Evolutionary conservation across 2,113 vertebrate species (phyloP).

Genomic region (Epinephelus moara): DNA sequence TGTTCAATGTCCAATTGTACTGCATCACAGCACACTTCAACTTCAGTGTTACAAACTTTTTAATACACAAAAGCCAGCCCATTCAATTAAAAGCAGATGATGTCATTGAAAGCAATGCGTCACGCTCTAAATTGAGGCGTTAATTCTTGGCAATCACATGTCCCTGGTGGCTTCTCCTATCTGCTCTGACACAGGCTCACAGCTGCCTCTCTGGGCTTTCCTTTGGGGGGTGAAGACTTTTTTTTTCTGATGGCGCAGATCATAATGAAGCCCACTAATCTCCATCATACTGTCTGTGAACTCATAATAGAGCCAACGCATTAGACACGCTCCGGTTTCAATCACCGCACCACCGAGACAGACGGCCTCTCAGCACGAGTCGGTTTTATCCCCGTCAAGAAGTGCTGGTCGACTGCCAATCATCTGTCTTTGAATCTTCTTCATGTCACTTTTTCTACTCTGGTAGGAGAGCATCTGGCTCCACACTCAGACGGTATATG

Average conservation of each 20-base stretch:
- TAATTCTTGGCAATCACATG: conserved; percentile 13
- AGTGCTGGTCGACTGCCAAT: background rate
- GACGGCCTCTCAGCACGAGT: conserved; percentile 50
- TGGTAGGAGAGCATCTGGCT: conserved; percentile 12
- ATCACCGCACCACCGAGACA: conserved; percentile 21
- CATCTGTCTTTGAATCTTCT: conserved; percentile 11
- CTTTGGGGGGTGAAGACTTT: background rate
- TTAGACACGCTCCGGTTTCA: conserved; percentile 61
- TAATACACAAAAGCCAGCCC: background rate
- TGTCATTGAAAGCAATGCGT: conserved; percentile 29
- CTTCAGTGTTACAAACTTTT: background rate
- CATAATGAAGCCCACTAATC: conserved; percentile 64
- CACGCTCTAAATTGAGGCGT: conserved; percentile 42
- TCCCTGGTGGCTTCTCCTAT: conserved; percentile 34
- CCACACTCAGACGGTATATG: background rate
- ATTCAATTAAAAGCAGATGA: conserved; percentile 15
- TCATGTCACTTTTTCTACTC: background rate
- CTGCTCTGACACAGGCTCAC: conserved; percentile 56
- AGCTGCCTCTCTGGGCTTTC: conserved; percentile 53
- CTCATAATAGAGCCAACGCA: conserved; percentile 53
- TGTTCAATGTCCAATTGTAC: background rate
- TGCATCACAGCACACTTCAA: background rate
- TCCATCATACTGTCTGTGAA: conserved; percentile 50
- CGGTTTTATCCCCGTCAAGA: conserved; percentile 22
- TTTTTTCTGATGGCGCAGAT: conserved; percentile 27